These are phyloP conservation scores for Stegostoma tigrinum DNA, from an alignment of 2,113 vertebrate species.

Conservation along the genomic window DNA sequence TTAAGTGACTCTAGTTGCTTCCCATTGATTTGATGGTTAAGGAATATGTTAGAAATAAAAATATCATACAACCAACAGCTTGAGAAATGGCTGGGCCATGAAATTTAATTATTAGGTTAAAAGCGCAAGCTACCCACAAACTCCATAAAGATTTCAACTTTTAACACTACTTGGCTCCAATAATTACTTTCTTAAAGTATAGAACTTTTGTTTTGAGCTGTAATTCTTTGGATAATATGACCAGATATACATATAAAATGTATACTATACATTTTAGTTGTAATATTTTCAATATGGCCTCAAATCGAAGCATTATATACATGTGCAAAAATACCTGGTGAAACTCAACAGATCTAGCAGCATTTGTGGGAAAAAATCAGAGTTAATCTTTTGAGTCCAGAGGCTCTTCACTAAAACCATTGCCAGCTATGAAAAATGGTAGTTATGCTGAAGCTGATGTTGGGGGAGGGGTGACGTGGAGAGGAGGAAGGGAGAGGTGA, in stretches of 20 bases:
- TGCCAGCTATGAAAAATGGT: too few species aligned
- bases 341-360: too few species aligned
- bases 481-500: too few species aligned
- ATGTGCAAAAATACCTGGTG: background rate
- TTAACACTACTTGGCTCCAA: background rate
- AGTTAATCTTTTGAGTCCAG: too few species aligned
- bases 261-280: background rate
- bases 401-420: too few species aligned
- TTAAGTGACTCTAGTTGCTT: slow-evolving; percentile 30
- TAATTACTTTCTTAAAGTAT: background rate
- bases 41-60: background rate
- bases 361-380: too few species aligned
- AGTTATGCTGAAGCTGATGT: too few species aligned
- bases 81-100: background rate
- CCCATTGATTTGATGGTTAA: background rate
- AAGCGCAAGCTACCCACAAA: background rate
- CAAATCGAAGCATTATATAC: background rate
- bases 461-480: too few species aligned
- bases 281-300: background rate
- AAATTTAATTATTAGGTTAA: background rate
- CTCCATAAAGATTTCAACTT: background rate
- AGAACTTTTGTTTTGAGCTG: background rate
- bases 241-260: background rate
- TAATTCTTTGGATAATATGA: background rate
- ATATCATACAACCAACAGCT: background rate